phyloP scores from a whole-genome alignment of 2,888 invertebrate species.

The Caradrina clavipalpis region DNA sequence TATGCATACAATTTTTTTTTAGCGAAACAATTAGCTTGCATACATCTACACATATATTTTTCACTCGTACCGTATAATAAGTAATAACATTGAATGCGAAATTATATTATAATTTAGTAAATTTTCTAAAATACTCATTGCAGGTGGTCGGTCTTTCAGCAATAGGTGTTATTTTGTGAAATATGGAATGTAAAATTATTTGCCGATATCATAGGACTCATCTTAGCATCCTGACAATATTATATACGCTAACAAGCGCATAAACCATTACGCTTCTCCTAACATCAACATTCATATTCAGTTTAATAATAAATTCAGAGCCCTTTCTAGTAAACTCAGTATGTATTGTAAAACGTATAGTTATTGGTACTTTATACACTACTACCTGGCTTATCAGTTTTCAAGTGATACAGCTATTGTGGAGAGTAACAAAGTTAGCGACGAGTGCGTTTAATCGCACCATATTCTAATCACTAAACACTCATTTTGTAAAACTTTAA shows the following conservation, averaged over 20 bases:
- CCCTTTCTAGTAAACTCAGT: constrained; percentile 49
- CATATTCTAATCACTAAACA: constrained; percentile 51
- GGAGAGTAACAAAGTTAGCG: constrained; percentile 67
- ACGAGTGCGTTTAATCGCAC: constrained; percentile 42
- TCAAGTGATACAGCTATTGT: constrained; percentile 64
- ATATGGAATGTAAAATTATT: constrained; percentile 66
- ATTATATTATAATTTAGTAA: constrained; percentile 60
- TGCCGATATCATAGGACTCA: constrained; percentile 58
- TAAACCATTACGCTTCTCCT: constrained; percentile 46
- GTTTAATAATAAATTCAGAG: constrained; percentile 55
- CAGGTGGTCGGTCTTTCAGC: constrained; percentile 64
- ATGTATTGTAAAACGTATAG: constrained; percentile 44
- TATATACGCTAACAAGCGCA: constrained; percentile 42
- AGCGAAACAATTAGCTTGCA: constrained; percentile 62
- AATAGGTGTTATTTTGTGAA: constrained; percentile 64
- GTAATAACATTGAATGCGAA: constrained; percentile 61
- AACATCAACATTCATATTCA: constrained; percentile 47
- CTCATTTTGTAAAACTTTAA: constrained; percentile 44
- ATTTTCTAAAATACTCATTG: constrained; percentile 59
- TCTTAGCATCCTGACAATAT: constrained; percentile 50
- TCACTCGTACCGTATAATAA: constrained; percentile 63
- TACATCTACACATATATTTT: constrained; percentile 66
- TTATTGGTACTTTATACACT: constrained; percentile 58
- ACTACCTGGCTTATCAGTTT: constrained; percentile 49
- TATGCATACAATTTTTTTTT: constrained; percentile 65